Evolutionary conservation across 2,888 invertebrate genomes (phyloP).

Genomic region (Harpalus rubripes): DNA sequence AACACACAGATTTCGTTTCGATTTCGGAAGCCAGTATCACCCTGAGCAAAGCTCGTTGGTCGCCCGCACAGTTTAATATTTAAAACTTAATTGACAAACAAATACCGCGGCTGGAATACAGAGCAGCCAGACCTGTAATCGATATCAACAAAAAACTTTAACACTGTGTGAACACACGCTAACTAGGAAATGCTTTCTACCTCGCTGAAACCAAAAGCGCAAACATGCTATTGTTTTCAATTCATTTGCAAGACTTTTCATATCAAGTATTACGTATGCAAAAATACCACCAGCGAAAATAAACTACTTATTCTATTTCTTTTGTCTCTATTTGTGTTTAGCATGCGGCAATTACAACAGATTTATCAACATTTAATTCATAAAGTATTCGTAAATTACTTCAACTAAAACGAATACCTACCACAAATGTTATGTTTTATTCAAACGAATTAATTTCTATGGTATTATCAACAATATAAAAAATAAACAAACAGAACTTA

Average conservation of each 20-base stretch:
- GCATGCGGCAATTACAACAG: no score
- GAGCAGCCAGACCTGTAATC: conserved; percentile 12
- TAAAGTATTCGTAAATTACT: no score
- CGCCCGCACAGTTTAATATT: conserved; percentile 47
- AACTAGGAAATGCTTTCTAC: conserved; percentile 36
- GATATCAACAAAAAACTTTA: conserved; percentile 35
- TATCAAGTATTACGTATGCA: neutral
- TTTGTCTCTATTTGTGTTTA: no score
- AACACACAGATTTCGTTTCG: conserved; percentile 40
- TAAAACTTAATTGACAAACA: conserved; percentile 52
- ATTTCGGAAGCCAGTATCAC: conserved; percentile 10
- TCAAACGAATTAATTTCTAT: no score
- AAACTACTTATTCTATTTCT: neutral
- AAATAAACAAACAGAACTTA: no score
- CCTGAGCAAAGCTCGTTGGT: neutral
- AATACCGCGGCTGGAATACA: conserved; percentile 37
- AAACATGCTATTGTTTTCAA: neutral
- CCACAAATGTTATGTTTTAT: no score
- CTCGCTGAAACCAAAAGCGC: neutral
- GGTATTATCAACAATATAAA: no score
- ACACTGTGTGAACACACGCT: conserved; percentile 31
- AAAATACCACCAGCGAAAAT: neutral
- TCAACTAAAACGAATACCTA: no score
- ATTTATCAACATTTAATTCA: no score
- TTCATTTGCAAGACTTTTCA: conserved; percentile 4